A percentile compares a stretch with the other conserved stretches of the same genome.
phyloP scores from a whole-genome alignment of 2,113 vertebrate genomes.

The Emydocephalus ijimae region DNA sequence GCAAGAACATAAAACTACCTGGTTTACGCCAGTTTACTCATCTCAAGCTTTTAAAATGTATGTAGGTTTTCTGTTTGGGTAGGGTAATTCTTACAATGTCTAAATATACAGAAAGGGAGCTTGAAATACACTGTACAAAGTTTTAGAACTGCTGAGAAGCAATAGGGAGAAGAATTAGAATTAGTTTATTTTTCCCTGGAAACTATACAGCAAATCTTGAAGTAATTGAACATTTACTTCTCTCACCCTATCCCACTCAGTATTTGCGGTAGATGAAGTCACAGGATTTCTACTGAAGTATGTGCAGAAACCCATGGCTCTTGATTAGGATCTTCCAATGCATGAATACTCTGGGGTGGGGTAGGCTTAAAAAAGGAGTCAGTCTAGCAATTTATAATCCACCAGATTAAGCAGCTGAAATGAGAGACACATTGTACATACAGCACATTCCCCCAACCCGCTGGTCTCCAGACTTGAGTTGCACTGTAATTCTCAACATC shows the following conservation, averaged over 20 bases:
- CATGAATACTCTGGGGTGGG: not conserved
- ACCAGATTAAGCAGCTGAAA: not conserved
- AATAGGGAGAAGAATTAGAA: too few species aligned
- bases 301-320: not conserved
- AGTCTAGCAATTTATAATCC: not conserved
- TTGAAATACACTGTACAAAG: not conserved
- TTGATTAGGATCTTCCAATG: not conserved
- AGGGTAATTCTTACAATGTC: not conserved
- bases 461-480: not conserved
- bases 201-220: not conserved
- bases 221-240: not conserved
- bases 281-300: not conserved
- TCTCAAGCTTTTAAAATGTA: constrained; percentile 30
- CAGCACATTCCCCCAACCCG: not conserved
- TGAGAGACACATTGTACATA: not conserved
- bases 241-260: not conserved
- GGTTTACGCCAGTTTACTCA: constrained; percentile 75
- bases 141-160: not conserved
- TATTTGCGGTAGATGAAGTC: not conserved
- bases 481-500: not conserved
- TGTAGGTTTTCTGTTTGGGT: not conserved
- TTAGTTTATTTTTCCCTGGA: not conserved
- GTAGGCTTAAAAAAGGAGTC: not conserved
- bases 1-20: constrained; percentile 84
- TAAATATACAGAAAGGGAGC: not conserved